Evolutionary conservation across 2,113 vertebrate species (phyloP), one percentile per base, ranked within the genome.

Genomic region (Nothocercus nigrocapillus): DNA sequence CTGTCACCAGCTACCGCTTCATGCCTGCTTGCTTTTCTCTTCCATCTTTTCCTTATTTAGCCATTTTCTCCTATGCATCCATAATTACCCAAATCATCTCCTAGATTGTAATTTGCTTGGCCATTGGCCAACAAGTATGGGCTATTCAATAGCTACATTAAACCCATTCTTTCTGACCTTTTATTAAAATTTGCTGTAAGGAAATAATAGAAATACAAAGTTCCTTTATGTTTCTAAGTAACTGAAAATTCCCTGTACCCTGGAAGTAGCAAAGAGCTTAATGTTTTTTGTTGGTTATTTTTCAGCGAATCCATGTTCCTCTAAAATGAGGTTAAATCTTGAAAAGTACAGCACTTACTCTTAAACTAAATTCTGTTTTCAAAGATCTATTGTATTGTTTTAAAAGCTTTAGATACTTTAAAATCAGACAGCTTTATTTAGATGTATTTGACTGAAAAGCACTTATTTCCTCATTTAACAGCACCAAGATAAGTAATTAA

Each of bases 81-180:
- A 0, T 13, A 25, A 53, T 73, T 73, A 8, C 7, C 12, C 32
- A 24, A 0, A 0, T 61, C 56, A 27, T 61, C 42, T 86, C 62
- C 38, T 30, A 11, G 4, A 4, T 56, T 11, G 16, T 36, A 3
- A 1, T 40, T 47, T 74, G 36, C 18, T 64, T 36, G 36, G 2
- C 63, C n/a, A 5, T 51, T 88, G 81, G 30, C 4, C 86, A 67
- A 9, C 59, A 64, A 30, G 30, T 40, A 1, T 9, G 45, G 45
- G 17, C 27, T 15, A 20, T 47, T 36, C n/a, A 27, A 75, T 67
- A 87, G 38, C 27, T 45, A 2, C 7, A 10, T 47, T 58, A 61
- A 85, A 7, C 13, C 17, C 32, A 66, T 47, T n/a, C 49, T 40
- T 88, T 90, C 51, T 27, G 34, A 5, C 61, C 59, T 63, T 27